Evolutionary conservation across 1,140 invertebrate species (phyloP).

Genomic region (Macrobrachium rosenbergii): DNA sequence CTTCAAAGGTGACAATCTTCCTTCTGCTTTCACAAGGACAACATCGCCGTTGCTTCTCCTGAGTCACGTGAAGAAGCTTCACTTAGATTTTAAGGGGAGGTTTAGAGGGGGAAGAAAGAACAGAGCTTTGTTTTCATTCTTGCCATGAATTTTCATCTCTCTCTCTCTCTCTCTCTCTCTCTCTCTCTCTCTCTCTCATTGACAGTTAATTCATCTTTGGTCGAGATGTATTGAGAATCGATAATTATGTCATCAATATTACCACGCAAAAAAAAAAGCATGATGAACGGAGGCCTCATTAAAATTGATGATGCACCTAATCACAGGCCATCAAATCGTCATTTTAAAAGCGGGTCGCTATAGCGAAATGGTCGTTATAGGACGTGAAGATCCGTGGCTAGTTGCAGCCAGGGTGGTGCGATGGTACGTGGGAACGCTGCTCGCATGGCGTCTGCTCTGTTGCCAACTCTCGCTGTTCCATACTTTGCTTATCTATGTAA

Average conservation of each 20-base stretch:
- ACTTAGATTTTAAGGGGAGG: neutral
- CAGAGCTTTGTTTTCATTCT: neutral
- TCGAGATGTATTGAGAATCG: conserved; percentile 7
- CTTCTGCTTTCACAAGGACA: conserved; percentile 2
- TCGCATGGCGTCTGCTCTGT: conserved; percentile 36
- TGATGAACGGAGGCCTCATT: conserved; percentile 48
- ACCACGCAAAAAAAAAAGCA: conserved; percentile 33
- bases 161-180: conserved; percentile 30
- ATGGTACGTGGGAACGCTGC: conserved; percentile 21
- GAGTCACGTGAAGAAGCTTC: neutral
- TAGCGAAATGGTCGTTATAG: conserved; percentile 59
- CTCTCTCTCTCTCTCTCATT: neutral
- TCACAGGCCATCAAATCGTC: conserved; percentile 59
- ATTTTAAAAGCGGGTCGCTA: conserved; percentile 60
- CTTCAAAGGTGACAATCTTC: neutral
- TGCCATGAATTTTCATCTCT: neutral
- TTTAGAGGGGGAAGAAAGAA: too few relatives aligned
- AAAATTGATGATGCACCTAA: conserved; percentile 63
- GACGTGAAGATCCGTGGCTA: conserved; percentile 30
- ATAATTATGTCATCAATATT: conserved; percentile 54
- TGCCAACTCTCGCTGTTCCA: neutral
- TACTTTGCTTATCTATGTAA: neutral
- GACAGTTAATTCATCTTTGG: conserved; percentile 5
- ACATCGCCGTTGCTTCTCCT: neutral
- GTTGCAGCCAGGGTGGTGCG: conserved; percentile 33